Percentiles rank a stretch among this genome's conserved stretches.
These are phyloP conservation scores for Tachycineta bicolor DNA, from an alignment of 2,113 vertebrate genomes.

Conservation along the genomic window DNA sequence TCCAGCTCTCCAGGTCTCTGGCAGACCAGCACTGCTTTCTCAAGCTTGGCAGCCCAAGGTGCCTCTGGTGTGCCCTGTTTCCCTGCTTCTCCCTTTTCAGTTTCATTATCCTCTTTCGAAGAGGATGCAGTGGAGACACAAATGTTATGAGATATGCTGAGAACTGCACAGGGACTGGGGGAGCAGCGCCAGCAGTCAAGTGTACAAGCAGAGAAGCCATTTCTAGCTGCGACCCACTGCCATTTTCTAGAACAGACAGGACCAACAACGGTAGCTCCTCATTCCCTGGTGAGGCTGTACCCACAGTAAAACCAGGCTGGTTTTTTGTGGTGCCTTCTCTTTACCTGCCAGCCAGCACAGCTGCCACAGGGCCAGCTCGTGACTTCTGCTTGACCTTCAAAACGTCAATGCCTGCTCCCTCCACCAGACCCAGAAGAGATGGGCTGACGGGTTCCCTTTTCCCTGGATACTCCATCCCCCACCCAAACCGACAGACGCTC, in stretches of 20 bases:
- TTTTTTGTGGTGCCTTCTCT: not conserved
- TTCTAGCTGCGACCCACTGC: not conserved
- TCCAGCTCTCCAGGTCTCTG: not conserved
- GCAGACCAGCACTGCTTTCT: not conserved
- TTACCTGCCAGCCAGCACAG: not conserved
- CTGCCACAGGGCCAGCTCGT: rapidly evolving
- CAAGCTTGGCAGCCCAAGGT: not conserved
- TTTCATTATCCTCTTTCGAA: constrained; percentile 36
- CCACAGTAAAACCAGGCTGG: not conserved
- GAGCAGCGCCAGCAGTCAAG: rapidly evolving
- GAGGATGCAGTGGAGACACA: not conserved
- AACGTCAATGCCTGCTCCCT: not conserved
- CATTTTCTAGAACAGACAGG: not conserved
- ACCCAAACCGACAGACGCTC: not conserved
- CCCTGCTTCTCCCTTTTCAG: constrained; percentile 10
- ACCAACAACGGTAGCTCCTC: not conserved
- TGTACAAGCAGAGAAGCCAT: not conserved
- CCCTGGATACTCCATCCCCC: not conserved
- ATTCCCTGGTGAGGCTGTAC: not conserved
- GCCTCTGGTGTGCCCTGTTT: not conserved
- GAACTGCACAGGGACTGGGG: not conserved
- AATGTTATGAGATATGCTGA: not conserved
- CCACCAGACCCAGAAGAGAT: not conserved
- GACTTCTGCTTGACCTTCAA: constrained; percentile 1
- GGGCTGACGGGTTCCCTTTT: not conserved